These are phyloP conservation scores for Plecturocebus donacophilus DNA, from an alignment of 2,113 vertebrate species.

Conservation along the genomic window DNA sequence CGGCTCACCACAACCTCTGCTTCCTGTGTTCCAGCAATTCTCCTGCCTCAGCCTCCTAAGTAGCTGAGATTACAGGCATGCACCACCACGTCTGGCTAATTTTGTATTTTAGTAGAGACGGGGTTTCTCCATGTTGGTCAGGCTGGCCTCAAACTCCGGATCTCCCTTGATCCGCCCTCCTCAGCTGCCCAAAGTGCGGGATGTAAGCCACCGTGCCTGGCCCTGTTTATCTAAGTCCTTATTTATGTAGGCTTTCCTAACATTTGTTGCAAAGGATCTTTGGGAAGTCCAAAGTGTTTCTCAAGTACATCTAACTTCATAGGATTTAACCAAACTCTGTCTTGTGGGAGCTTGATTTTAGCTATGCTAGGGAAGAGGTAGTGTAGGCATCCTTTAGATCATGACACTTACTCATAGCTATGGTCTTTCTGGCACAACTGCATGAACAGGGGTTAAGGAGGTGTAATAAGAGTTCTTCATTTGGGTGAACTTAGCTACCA, in stretches of 20 bases:
- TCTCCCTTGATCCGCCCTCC: too few species aligned
- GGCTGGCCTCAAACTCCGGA: too few species aligned
- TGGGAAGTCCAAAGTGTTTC: not conserved
- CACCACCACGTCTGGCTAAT: too few species aligned
- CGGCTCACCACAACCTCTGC: too few species aligned
- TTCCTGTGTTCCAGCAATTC: too few species aligned
- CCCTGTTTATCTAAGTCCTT: not conserved
- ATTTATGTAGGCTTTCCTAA: not conserved
- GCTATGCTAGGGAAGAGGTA: not conserved
- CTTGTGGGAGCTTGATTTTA: not conserved
- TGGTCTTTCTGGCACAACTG: not conserved
- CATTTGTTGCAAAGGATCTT: not conserved
- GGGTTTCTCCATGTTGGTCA: too few species aligned
- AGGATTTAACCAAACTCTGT: too few species aligned
- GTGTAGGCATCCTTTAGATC: not conserved
- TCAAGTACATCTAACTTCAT: not conserved
- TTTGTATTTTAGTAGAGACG: too few species aligned
- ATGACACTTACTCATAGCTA: not conserved
- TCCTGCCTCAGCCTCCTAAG: too few species aligned
- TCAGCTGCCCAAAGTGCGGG: too few species aligned
- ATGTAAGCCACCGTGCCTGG: too few species aligned
- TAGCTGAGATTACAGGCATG: too few species aligned
- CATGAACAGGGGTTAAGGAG: not conserved
- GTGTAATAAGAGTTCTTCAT: not conserved
- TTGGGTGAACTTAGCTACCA: not conserved